Percentiles rank a stretch among this genome's conserved stretches.
Conservation (phyloP, 2,797 vertebrate genomes). For the Aphelocoma californica region DNA sequence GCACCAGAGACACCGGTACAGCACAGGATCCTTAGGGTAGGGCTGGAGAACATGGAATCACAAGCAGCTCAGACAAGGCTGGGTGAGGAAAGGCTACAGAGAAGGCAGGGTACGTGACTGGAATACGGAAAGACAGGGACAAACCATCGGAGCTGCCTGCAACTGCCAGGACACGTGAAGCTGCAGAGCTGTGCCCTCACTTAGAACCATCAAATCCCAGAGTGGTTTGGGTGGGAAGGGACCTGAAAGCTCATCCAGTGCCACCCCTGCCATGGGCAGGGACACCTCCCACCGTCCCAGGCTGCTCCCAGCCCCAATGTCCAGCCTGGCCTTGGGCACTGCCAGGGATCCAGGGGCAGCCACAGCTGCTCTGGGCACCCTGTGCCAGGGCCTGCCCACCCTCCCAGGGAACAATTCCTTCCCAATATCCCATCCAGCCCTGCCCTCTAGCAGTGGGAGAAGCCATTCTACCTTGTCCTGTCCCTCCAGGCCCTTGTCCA, state of each 20-base stretch:
- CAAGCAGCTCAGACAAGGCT: not conserved
- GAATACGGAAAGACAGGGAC: not conserved
- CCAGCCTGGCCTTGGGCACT: not conserved
- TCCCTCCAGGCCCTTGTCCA: not conserved
- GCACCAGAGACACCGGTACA: not conserved
- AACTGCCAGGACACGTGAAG: not conserved
- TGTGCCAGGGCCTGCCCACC: no score
- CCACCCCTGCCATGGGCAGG: not conserved
- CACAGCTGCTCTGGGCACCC: no score
- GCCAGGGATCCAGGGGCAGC: not conserved
- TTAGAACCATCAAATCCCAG: not conserved
- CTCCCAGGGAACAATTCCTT: no score
- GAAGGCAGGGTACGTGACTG: not conserved
- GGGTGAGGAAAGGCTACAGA: not conserved
- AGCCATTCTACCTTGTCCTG: not conserved
- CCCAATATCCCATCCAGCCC: rapidly evolving
- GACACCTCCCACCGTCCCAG: not conserved
- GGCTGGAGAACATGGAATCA: not conserved
- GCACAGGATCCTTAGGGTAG: not conserved
- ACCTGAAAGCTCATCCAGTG: rapidly evolving
- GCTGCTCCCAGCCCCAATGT: no score
- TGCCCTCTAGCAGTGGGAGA: not conserved
- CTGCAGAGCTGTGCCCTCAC: not conserved
- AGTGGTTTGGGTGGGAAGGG: not conserved
- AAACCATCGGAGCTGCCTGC: not conserved